A percentile compares a stretch with the other conserved stretches of the same genome.
phyloP scores from a whole-genome alignment of 2,797 vertebrate genomes.

The Morus bassanus region DNA sequence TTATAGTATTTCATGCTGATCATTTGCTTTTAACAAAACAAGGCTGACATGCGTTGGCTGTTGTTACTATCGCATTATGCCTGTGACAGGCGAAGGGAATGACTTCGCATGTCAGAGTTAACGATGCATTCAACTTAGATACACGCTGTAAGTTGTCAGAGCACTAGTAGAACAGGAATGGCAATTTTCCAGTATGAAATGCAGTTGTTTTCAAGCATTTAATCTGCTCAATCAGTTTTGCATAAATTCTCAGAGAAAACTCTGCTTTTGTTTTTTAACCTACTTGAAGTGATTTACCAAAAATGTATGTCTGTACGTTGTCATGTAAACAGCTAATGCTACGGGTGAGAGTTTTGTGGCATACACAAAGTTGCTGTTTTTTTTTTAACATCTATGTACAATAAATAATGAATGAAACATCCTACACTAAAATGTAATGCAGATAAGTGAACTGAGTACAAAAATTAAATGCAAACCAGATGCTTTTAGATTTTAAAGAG shows the following conservation, averaged over 20 bases:
- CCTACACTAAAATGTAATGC: background rate
- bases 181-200: constrained; percentile 3
- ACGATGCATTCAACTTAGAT: background rate
- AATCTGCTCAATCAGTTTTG: background rate
- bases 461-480: constrained; percentile 62
- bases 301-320: background rate
- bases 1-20: background rate
- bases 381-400: background rate
- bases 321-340: background rate
- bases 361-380: background rate
- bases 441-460: constrained; percentile 33
- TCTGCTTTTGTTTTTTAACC: background rate
- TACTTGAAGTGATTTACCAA: background rate
- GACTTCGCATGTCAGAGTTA: background rate
- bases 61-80: background rate
- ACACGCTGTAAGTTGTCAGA: background rate
- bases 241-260: background rate
- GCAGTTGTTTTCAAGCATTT: constrained; percentile 22
- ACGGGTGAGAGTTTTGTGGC: background rate
- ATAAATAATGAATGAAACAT: constrained; percentile 54
- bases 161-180: constrained; percentile 2
- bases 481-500: constrained; percentile 51
- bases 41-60: background rate
- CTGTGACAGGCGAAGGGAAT: background rate
- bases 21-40: background rate